Percentiles rank a stretch among this genome's conserved stretches.
These are phyloP conservation scores for Tortricodes alternella DNA, from an alignment of 2,888 invertebrate species.

Conservation along the genomic window DNA sequence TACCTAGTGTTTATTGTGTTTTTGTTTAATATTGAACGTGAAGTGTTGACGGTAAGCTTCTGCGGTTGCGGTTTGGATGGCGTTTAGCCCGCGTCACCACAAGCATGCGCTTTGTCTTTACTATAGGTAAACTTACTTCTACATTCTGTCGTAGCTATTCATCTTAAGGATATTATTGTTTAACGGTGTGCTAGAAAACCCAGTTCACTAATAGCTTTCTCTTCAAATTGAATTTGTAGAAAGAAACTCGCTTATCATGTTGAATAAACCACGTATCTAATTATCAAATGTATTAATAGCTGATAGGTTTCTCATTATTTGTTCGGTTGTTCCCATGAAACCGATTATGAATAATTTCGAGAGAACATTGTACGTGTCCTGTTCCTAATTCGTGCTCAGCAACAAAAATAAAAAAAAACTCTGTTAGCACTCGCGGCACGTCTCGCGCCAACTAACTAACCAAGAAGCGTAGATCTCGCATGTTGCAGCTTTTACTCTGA, in stretches of 20 bases:
- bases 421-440: slow-evolving; percentile 58
- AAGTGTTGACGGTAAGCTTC: slow-evolving; percentile 21
- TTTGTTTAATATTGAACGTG: slow-evolving; percentile 7
- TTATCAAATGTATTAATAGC: slow-evolving; percentile 12
- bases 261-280: slow-evolving; percentile 2
- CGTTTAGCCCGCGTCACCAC: slow-evolving; percentile 26
- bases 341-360: slow-evolving; percentile 29
- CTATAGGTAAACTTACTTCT: too few species aligned
- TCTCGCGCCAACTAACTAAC: slow-evolving; percentile 46
- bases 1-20: background rate
- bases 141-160: too few species aligned
- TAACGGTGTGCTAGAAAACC: too few species aligned
- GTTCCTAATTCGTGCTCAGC: slow-evolving; percentile 65
- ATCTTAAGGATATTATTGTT: too few species aligned
- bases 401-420: slow-evolving; percentile 45
- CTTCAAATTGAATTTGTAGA: too few species aligned
- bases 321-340: slow-evolving; percentile 20
- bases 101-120: slow-evolving; percentile 26
- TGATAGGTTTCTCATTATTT: slow-evolving; percentile 23
- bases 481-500: background rate
- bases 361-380: slow-evolving; percentile 54
- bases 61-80: slow-evolving; percentile 29
- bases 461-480: background rate
- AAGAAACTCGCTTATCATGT: background rate
- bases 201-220: too few species aligned